Base-by-base conservation (phyloP, 2,888 invertebrate genomes). In the Cenopis cana region DNA sequence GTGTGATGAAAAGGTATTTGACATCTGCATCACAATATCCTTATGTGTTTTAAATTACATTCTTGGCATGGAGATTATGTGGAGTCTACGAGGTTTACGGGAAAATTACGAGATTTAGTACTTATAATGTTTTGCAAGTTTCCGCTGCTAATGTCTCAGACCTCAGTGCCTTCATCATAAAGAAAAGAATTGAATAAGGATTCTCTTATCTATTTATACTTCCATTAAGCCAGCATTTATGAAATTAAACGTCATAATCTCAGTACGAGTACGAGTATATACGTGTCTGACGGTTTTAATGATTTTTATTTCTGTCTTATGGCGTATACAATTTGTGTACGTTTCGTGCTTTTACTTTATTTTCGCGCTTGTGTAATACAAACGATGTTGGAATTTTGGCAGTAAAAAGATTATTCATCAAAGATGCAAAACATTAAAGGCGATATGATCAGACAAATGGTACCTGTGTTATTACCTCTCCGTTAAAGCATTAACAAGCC, bases 341-440 rank as follows among this genome's bases (percentile, higher is more conserved):
- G 57, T n/a, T 46, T 8, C 38, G 24, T 41, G 29, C 60, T 54
- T 33, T 20, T 17, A 50, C 41, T 17, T 60, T 64, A 57, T 61
- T 61, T 66, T 66, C 33, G 20, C 54, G 1, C 20, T 18, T 36
- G 18, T 36, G 11, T 24, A 69, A 50, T 18, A 38, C 24, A 56
- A 50, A 50, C 14, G 36, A 36, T 56, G 36, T 49, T 12, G 56
- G 41, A 36, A 65, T 55, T 46, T 66, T 60, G 70, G 55, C 70
- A 60, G 14, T 49, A 20, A 49, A 55, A 66, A 50, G 29, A 49
- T 54, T 55, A 66, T 70, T 66, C n/a, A n/a, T n/a, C n/a, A 60
- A 66, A 55, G 66, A 55, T 66, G 60, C 60, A 55, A 55, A 66
- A 66, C 33, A 61, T 67, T 71, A 49, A 66, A 71, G 6, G 38